Conservation (phyloP, 2,113 vertebrate genomes). For the Ameiurus melas region DNA sequence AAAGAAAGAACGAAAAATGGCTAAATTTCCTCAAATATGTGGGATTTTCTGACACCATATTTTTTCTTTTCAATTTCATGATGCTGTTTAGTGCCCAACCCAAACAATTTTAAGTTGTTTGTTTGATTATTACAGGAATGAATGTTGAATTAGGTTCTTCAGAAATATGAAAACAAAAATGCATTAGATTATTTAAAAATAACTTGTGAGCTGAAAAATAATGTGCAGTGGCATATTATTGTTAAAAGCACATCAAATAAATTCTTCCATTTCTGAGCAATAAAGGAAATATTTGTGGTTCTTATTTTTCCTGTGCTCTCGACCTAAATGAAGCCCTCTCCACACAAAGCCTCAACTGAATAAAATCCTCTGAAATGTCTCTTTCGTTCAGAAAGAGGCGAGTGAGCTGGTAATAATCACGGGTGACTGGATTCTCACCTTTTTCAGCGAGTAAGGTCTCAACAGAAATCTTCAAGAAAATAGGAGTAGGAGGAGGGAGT, state of each 20-base stretch:
- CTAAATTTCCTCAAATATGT: background rate
- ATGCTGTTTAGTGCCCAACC: background rate
- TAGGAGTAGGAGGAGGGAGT: conserved; percentile 13
- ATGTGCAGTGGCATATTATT: background rate
- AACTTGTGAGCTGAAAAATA: background rate
- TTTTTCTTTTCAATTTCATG: background rate
- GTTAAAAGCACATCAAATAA: background rate
- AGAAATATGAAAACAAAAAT: background rate
- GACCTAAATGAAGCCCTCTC: conserved; percentile 28
- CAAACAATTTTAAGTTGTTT: background rate
- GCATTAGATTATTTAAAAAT: background rate
- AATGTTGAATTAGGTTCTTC: background rate
- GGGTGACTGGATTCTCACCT: conserved; percentile 75
- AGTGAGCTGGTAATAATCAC: conserved; percentile 73
- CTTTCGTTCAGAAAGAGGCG: conserved; percentile 37
- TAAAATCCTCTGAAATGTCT: conserved; percentile 44
- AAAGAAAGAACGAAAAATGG: background rate
- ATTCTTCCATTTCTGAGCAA: background rate
- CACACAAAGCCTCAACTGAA: background rate
- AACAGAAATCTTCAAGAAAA: conserved; percentile 26
- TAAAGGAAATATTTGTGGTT: conserved; percentile 43
- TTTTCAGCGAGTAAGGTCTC: conserved; percentile 43
- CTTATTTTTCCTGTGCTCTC: background rate
- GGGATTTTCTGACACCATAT: background rate
- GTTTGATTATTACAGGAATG: background rate